Evolutionary conservation across 2,888 invertebrate species (phyloP).

Genomic region (Patella depressa): DNA sequence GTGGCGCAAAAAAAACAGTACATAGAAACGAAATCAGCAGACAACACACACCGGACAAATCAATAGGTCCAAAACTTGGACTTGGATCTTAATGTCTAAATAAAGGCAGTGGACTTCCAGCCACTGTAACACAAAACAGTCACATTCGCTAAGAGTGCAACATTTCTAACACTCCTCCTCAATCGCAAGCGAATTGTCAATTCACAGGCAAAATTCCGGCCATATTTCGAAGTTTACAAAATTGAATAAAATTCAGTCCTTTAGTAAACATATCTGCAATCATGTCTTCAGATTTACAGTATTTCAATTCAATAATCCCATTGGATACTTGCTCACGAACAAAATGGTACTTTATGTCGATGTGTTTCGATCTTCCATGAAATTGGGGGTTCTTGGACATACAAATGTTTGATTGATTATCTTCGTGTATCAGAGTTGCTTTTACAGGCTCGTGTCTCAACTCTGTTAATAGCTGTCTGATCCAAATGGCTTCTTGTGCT

Average conservation of each 20-base stretch:
- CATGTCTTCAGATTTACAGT: background rate
- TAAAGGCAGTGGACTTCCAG: no score
- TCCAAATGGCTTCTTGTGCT: conserved; percentile 31
- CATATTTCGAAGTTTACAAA: background rate
- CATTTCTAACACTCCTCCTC: no score
- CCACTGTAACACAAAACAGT: no score
- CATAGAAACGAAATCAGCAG: no score
- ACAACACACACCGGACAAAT: no score
- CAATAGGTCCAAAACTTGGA: no score
- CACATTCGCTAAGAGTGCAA: no score
- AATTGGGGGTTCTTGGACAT: conserved; percentile 29
- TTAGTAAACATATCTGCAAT: conserved; percentile 8
- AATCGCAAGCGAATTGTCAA: no score
- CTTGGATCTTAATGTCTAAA: no score
- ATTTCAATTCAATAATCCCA: background rate
- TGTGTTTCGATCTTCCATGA: conserved; percentile 43
- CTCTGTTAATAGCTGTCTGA: background rate
- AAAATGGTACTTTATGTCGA: conserved; percentile 39
- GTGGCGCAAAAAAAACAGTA: no score
- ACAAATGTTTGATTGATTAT: conserved; percentile 38
- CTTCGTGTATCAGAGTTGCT: background rate
- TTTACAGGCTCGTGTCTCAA: background rate
- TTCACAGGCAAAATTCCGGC: background rate
- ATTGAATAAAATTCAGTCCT: background rate
- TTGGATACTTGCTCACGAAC: conserved; percentile 13